Percentiles rank a stretch among this genome's conserved stretches.
Conservation (phyloP, 2,113 vertebrate species). For the Sceloporus undulatus region DNA sequence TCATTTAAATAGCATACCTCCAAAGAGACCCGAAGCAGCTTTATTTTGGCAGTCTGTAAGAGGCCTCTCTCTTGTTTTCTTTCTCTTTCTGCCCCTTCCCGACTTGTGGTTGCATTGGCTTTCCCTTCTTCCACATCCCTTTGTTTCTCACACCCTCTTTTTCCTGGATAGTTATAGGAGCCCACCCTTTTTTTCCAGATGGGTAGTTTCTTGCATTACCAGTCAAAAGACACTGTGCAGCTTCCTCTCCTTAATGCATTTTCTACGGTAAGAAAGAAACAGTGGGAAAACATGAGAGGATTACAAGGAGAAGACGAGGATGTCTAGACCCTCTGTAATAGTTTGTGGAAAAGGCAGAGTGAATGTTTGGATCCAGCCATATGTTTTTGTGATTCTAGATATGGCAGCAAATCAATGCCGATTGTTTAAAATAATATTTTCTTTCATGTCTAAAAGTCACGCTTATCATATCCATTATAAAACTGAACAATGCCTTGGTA, state of each 20-base stretch:
- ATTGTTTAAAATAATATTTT: not conserved
- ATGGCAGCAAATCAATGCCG: too few relatives aligned
- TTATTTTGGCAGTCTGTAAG: too few relatives aligned
- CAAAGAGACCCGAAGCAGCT: too few relatives aligned
- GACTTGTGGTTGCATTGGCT: too few relatives aligned
- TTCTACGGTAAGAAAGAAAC: not conserved
- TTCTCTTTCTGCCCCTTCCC: too few relatives aligned
- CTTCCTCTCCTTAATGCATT: not conserved
- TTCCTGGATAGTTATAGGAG: too few relatives aligned
- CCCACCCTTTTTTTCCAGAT: too few relatives aligned
- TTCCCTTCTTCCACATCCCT: too few relatives aligned
- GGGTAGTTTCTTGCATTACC: not conserved
- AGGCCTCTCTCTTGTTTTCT: too few relatives aligned
- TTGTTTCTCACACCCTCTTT: too few relatives aligned
- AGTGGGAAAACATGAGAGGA: not conserved
- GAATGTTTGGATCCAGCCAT: not conserved
- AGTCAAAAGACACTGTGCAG: not conserved
- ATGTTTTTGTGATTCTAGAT: not conserved
- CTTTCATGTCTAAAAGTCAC: not conserved
- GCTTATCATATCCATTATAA: conserved; percentile 5
- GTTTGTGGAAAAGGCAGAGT: not conserved
- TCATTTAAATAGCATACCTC: too few relatives aligned
- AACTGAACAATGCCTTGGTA: not conserved
- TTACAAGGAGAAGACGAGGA: not conserved
- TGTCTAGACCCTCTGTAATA: not conserved